Evolutionary conservation across 37 sponge, comb jelly and placozoan genomes (phyloP), one percentile per base, ranked within the genome.

Genomic region (Tethya wilhelma): DNA sequence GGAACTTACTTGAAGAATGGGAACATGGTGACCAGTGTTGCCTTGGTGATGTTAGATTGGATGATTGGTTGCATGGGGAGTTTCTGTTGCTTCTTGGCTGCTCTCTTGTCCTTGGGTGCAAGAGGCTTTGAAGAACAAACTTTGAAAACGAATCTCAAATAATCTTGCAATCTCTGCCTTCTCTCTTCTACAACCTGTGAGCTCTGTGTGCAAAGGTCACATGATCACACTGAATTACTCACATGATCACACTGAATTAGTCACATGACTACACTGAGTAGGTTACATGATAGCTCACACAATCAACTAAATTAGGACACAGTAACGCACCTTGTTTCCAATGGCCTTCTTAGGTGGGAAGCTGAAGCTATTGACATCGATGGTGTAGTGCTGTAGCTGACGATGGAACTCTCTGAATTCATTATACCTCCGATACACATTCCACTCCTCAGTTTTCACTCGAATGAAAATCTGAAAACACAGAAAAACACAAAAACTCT

Each of bases 291-390:
- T 60, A n/a, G 28, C 5, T 36, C 39, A 32, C 67, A 19, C 67
- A 9, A 4, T 44, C 23, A 41, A 67, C 6, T 14, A 2, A 9
- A 3, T n/a, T 53, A 49, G 55, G 36, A 26, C 34, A 30, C 17
- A 64, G 19, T 69, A 28, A n/a, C n/a, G 19, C 12, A 78, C 97
- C 74, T 91, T 96, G 38, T 56, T 95, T 2, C 86, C 75, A 25
- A 96, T 43, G 49, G 91, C 68, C 65, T 85, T 96, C 71, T 91
- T 96, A 4, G 95, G 95, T 53, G 97, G 97, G 79, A 96, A 96
- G 53, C 84, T 65, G 64, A 96, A 96, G 40, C 42, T 46, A 22
- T 11, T 57, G 1, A 87, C 41, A 19, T 81, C 72, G 25, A 88
- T 88, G 9, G 90, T 38, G 29, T 38, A 37, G 38, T 57, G 55